These are phyloP conservation scores for Calliphora vomitoria DNA, from an alignment of 2,888 invertebrate species.

Conservation along the genomic window DNA sequence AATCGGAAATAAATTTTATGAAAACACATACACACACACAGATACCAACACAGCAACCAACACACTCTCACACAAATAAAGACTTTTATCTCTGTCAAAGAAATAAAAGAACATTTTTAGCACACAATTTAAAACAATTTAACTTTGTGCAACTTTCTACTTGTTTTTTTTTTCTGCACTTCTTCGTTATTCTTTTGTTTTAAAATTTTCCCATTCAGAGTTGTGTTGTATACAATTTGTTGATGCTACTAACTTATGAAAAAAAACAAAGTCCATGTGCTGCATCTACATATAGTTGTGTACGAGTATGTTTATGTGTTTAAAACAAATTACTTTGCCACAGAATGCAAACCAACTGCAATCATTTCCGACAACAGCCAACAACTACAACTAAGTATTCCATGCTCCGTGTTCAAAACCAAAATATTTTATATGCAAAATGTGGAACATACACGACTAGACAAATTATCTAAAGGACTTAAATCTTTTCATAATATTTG, in stretches of 20 bases:
- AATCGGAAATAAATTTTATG: slow-evolving; percentile 34
- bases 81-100: slow-evolving; percentile 60
- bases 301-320: slow-evolving; percentile 25
- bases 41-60: not conserved
- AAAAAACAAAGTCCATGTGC: not conserved
- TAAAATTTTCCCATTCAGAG: slow-evolving; percentile 19
- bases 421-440: slow-evolving; percentile 45
- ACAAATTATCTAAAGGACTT: slow-evolving; percentile 38
- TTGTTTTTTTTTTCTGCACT: not conserved
- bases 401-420: not conserved
- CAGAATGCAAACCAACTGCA: slow-evolving; percentile 72
- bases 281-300: not conserved
- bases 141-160: slow-evolving; percentile 64
- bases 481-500: not conserved
- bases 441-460: slow-evolving; percentile 11
- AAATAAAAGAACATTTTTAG: slow-evolving; percentile 65
- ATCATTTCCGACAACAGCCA: slow-evolving; percentile 64
- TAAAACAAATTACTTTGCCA: slow-evolving; percentile 71
- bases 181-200: slow-evolving; percentile 45
- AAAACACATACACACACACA: slow-evolving; percentile 13
- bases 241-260: slow-evolving; percentile 60
- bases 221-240: slow-evolving; percentile 61
- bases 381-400: slow-evolving; percentile 30
- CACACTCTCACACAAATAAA: slow-evolving; percentile 25
- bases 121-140: slow-evolving; percentile 73